Base-by-base conservation (phyloP, 2,113 vertebrate genomes). In the Cettia cetti region DNA sequence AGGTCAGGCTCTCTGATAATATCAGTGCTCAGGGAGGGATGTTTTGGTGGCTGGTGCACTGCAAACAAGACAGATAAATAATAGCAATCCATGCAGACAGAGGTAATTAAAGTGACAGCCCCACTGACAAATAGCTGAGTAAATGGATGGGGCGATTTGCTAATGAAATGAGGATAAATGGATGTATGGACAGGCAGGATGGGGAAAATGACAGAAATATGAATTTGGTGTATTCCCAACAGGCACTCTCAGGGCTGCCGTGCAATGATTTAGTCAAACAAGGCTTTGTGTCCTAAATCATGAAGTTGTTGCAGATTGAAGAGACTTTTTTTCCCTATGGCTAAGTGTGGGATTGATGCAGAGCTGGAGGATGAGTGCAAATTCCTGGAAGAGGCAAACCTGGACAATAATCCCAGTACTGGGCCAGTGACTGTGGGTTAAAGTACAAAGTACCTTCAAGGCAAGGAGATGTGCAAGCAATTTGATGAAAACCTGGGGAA, bases 31-130 rank as follows among this genome's bases (percentile, higher is more conserved):
- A 8, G 60, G 76, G 63, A 92, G 68, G 87, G 50, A 65, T 33
- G 27, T 86, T 95, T 78, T 90, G 61, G 64, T 82, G 65, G 53
- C 59, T 54, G 47, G 44, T 27, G 28, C 17, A 1, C 49, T 57
- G 63, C 89, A 94, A 93, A 92, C 11, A 77, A 74, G 95, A 90
- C 79, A 90, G 91, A 61, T 54, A 91, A 95, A 95, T 95, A 89
- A 81, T 10, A 94, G 93, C 82, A 78, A 60, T 72, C 68, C 6
- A 2, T 44, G 64, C 30, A 44, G 91, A 70, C 15, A 65, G 78
- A 94, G 89, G 77, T 83, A 90, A 82, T 71, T 91, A 92, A 52
- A 44, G 84, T 93, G 94, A 94, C 90, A 95, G 76, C 59, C 45
- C 54, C 47, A 12, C 64, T 95, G 96, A 95, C 72, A 89, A 94